phyloP scores from a whole-genome alignment of 2,888 invertebrate genomes.

The Hoplodrina ambigua region DNA sequence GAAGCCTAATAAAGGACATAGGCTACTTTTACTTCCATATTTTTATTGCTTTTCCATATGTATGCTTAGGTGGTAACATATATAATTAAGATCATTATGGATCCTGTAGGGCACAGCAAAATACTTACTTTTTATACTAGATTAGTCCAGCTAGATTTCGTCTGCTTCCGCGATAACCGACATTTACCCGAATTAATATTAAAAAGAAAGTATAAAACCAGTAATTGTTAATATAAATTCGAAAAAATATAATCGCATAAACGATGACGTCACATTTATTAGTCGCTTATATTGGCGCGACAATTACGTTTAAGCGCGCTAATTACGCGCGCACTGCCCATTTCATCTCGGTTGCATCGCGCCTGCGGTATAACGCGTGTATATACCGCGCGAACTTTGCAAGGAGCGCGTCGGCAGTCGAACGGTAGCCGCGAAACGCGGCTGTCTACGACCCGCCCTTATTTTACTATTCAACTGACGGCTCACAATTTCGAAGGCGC shows the following conservation, averaged over 20 bases:
- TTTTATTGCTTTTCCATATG: too few species aligned
- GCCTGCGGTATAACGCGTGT: conserved; percentile 67
- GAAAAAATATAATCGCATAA: conserved; percentile 20
- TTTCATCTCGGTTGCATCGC: conserved; percentile 65
- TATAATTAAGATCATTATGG: too few species aligned
- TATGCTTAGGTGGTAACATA: too few species aligned
- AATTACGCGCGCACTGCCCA: conserved; percentile 49
- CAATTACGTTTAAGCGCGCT: conserved; percentile 51
- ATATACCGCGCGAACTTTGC: conserved; percentile 43
- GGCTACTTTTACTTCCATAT: too few species aligned
- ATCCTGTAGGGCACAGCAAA: too few species aligned
- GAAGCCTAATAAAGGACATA: too few species aligned
- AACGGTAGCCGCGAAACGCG: conserved; percentile 69
- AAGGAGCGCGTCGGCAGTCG: conserved; percentile 61
- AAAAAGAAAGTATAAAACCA: too few species aligned
- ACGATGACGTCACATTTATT: conserved; percentile 37
- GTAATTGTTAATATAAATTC: neutral
- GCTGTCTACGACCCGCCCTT: conserved; percentile 68
- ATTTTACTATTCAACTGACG: conserved; percentile 46
- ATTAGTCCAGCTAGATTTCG: too few species aligned
- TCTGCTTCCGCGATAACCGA: too few species aligned
- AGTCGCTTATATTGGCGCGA: conserved; percentile 50
- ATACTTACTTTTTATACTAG: too few species aligned
- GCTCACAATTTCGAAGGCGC: conserved; percentile 53
- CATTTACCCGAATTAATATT: too few species aligned